Evolutionary conservation across 2,113 vertebrate genomes (phyloP), one percentile per base, ranked within the genome.

Genomic region (Cynopterus brachyotis): DNA sequence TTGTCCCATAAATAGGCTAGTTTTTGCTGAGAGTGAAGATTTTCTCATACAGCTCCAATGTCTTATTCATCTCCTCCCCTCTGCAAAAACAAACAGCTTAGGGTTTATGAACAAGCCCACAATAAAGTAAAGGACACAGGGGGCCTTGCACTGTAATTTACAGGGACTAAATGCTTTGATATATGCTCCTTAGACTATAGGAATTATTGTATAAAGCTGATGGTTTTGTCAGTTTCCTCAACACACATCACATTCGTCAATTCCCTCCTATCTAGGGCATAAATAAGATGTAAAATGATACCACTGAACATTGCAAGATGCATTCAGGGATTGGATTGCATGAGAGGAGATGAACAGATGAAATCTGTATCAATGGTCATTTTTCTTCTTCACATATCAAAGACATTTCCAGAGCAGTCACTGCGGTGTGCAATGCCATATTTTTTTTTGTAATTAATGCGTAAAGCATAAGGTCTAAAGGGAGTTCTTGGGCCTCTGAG

Each of bases 1-100:
- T 60, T 50, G 60, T 93, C 64, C 81, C 93, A 69, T 93, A 97
- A 91, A 96, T 89, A 78, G 81, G 24, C 28, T 93, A 42, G 28
- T 84, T 95, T 97, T 80, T 87, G 89, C 96, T 94, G 75, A 97
- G 90, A 94, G 55, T 42, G 75, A 93, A 40, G n/a, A 80, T 95
- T 97, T 97, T 90, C 40, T 79, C 57, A 87, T 57, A 78, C 8
- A 89, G 37, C 16, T 69, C 75, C 89, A 76, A 91, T 89, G 70
- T 95, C 79, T 84, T 96, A 96, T 92, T 95, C 96, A 94, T 93
- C 70, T 95, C 59, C 32, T 75, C 79, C 15, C 64, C 64, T 95
- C 16, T 9, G 92, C 53, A 89, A 96, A 96, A 30, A 92, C 69
- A 94, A 95, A 92, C 40, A 90, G 66, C 93, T 87, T 83, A n/a